Evolutionary conservation across 2,888 invertebrate species (phyloP), one percentile per base, ranked within the genome.

Genomic region (Cerastis rubricosa): DNA sequence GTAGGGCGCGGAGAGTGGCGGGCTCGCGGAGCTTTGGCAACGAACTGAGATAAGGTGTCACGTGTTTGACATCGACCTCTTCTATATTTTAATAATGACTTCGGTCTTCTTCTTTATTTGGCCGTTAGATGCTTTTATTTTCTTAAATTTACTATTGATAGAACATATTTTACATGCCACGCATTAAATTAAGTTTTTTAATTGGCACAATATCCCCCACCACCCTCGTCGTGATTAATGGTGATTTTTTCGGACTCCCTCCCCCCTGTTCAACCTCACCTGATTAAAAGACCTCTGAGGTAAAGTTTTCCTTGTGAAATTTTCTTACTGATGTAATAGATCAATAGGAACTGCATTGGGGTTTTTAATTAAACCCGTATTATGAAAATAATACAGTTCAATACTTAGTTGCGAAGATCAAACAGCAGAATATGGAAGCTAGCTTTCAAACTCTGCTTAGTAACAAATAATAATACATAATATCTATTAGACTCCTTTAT

Each of bases 11-110:
- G 3, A 71, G 73, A 51, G 47, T 61, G 22, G 49, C 17, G 57
- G 17, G 74, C 47, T 61, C 35, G 68, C 14, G 51, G 11, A 76
- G 78, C 69, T 87, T 86, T 80, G 79, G 68, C 79, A 80, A 54
- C 73, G 51, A 40, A 69, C 73, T 69, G 43, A 63, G 80, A 81
- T 84, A 82, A 83, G 71, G 73, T 87, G 81, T 65, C 75, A 78
- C 54, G 61, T 65, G 65, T 63, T 59, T 74, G 78, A 87, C 66
- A 81, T 80, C 74, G 71, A 74, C 68, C 66, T 81, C 43, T 71
- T 73, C 65, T 81, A 78, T 87, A 78, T 83, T 80, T 76, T 76
- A 77, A 64, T 68, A 57, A 71, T 84, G 70, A 59, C 57, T 12
- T 45, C 22, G n/a, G 57, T 68, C 40, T 47, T 70, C 49, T n/a